These are phyloP conservation scores for Plagodis dolabraria DNA, from an alignment of 2,888 invertebrate genomes.

Conservation along the genomic window DNA sequence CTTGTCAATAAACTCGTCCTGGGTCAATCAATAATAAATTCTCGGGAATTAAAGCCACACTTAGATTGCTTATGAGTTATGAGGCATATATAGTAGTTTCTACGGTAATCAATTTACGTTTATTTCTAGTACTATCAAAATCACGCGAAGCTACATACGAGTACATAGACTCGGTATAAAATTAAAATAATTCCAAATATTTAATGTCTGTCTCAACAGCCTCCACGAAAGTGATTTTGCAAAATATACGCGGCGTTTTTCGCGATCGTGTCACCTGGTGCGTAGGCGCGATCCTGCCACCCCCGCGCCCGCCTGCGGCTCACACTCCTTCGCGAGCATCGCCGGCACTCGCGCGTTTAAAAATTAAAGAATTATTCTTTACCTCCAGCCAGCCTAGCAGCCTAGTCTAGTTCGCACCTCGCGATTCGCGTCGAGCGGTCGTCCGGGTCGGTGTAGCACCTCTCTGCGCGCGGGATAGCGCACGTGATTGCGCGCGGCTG, in stretches of 20 bases:
- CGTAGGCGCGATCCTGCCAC: constrained; percentile 28
- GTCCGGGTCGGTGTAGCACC: background rate
- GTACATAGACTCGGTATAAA: too few relatives aligned
- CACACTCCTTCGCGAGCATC: constrained; percentile 9
- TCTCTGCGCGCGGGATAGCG: background rate
- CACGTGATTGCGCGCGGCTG: background rate
- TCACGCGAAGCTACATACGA: too few relatives aligned
- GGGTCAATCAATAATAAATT: too few relatives aligned
- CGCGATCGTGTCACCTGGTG: constrained; percentile 9
- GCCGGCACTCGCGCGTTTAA: constrained; percentile 14
- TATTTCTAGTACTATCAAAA: too few relatives aligned
- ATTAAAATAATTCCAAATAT: too few relatives aligned
- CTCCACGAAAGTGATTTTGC: constrained; percentile 11
- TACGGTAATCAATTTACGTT: too few relatives aligned
- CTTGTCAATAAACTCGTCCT: too few relatives aligned
- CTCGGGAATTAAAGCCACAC: too few relatives aligned
- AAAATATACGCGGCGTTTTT: constrained; percentile 13
- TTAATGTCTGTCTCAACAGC: background rate
- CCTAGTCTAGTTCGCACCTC: background rate
- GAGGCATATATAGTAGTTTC: too few relatives aligned
- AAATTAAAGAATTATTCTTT: background rate
- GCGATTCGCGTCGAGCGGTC: background rate
- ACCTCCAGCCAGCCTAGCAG: background rate
- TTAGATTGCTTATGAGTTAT: too few relatives aligned
- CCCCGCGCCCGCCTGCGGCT: constrained; percentile 7